Percentiles rank a stretch among this genome's conserved stretches.
phyloP scores from a whole-genome alignment of 2,113 vertebrate genomes.

The Pipra filicauda region DNA sequence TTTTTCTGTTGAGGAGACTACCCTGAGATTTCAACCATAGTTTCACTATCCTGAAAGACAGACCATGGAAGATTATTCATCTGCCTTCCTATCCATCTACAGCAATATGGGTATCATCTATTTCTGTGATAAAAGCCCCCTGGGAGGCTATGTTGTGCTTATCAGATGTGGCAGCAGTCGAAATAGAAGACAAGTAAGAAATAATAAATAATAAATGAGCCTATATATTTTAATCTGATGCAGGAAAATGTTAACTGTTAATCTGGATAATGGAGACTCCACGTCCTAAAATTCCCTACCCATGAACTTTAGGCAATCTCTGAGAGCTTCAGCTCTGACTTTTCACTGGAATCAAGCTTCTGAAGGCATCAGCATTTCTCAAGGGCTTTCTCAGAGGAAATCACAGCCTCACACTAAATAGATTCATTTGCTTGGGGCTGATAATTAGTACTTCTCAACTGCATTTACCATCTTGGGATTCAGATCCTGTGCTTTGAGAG shows the following conservation, averaged over 20 bases:
- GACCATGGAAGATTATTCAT: constrained; percentile 50
- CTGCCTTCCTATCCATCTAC: constrained; percentile 30
- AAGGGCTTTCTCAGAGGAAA: constrained; percentile 30
- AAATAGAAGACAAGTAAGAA: constrained; percentile 62
- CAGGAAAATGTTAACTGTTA: constrained; percentile 63
- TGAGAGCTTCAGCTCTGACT: constrained; percentile 9
- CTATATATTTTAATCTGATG: constrained; percentile 64
- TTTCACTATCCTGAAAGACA: constrained; percentile 37
- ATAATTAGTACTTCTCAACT: constrained; percentile 4
- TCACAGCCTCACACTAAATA: constrained; percentile 18
- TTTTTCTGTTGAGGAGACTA: constrained; percentile 34
- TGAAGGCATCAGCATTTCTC: constrained; percentile 40
- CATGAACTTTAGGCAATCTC: neutral
- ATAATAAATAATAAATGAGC: constrained; percentile 70
- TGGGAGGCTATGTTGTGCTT: constrained; percentile 9
- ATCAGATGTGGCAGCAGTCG: constrained; percentile 59
- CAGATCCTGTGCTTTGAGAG: neutral
- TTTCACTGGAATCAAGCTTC: neutral
- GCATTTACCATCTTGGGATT: neutral
- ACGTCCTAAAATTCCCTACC: neutral
- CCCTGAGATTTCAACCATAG: constrained; percentile 16
- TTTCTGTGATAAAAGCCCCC: constrained; percentile 19
- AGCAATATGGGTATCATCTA: constrained; percentile 27
- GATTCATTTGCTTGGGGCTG: neutral
- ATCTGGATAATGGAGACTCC: constrained; percentile 38